Evolutionary conservation across 1,140 invertebrate species (phyloP), one percentile per base, ranked within the genome.

Genomic region (Adoxophyes honmai): DNA sequence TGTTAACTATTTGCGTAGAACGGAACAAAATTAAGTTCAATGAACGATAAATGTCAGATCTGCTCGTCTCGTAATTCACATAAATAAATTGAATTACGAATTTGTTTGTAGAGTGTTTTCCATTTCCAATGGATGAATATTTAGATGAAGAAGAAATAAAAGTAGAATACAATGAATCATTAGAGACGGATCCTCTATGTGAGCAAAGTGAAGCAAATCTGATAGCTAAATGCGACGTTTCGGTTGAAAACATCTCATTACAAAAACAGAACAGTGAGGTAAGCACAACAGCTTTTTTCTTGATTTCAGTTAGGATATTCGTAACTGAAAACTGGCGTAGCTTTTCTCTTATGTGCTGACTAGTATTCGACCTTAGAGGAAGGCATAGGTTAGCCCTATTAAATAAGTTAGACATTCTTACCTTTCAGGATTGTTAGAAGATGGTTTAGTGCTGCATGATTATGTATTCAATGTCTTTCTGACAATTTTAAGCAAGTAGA

Each of bases 71-170:
- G 7, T 48, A 33, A 28, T 6, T 28, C 2, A 6, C 21, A 6
- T 28, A 3, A 28, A 28, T 28, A 3, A n/a, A 48, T 33, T 48
- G 7, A 48, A 48, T 44, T 44, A 44, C 1, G 14, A 21, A 28
- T 48, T 48, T 4, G 6, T 21, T 48, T 48, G 18, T 48, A n/a
- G 11, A 48, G 6, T 44, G 9, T 44, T 48, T 28, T 28, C 21
- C 4, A 33, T n/a, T 28, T 8, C 21, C 11, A 28, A 48, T 48
- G 42, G 16, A 21, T 11, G 16, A 55, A 14, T 48, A 14, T 9
- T 42, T 55, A 9, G 42, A 57, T 11, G 75, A 78, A 59, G 36
- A 13, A 8, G 65, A 70, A 71, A 75, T 78, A 52, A 78, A 73
- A 66, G 68, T 78, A 38, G 73, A 75, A 71, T 73, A 75, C 59